Percentiles rank a stretch among this genome's conserved stretches.
These are phyloP conservation scores for Passer montanus DNA, from an alignment of 2,113 vertebrate species.

Conservation along the genomic window DNA sequence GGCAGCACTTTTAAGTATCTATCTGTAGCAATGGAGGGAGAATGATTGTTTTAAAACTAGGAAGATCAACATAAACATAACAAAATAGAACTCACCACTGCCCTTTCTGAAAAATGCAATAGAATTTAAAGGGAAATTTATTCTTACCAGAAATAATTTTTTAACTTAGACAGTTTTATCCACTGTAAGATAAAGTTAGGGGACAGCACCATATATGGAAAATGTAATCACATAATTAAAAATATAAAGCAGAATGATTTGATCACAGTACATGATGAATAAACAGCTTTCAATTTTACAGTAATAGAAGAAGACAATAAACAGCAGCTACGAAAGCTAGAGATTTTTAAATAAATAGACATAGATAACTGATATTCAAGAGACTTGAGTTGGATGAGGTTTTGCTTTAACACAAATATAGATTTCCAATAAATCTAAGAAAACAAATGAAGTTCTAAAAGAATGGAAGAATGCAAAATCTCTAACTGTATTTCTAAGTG, in stretches of 20 bases:
- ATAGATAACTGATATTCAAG: background rate
- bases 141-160: background rate
- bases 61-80: background rate
- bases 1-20: background rate
- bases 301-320: background rate
- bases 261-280: background rate
- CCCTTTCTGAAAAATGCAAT: background rate
- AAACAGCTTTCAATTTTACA: background rate
- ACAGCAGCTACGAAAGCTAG: background rate
- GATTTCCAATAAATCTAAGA: constrained; percentile 37
- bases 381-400: background rate
- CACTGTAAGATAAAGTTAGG: background rate
- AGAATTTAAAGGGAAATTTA: background rate
- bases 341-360: constrained; percentile 20
- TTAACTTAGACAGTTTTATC: background rate
- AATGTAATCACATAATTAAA: background rate
- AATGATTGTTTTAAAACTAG: background rate
- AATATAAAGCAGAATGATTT: background rate
- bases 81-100: background rate
- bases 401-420: background rate
- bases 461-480: constrained; percentile 20
- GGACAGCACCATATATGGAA: background rate
- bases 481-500: constrained; percentile 6
- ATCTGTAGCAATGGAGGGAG: background rate
- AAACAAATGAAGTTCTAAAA: constrained; percentile 35